Evolutionary conservation across 2,113 vertebrate species (phyloP), one percentile per base, ranked within the genome.

Genomic region (Leptosomus discolor): DNA sequence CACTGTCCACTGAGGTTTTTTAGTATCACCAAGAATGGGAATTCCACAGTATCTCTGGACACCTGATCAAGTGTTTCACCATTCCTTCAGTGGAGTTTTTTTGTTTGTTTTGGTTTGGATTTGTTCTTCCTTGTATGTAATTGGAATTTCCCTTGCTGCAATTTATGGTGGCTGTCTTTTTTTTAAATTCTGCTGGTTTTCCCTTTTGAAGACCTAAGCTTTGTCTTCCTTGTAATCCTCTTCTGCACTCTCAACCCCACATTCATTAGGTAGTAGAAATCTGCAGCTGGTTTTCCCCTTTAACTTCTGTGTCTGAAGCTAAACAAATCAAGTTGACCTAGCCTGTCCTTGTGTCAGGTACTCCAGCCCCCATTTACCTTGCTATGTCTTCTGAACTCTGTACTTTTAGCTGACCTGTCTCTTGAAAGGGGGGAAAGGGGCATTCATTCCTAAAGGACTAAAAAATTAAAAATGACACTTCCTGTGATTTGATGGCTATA

Each of bases 401-500:
- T 71, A 29, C 50, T 63, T 30, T 57, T 77, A 77, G 34, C 37
- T 71, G 37, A 7, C 12, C 15, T 39, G 20, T 26, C 34, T 65
- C 43, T 71, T 57, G 43, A 57, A 64, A 23, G 34, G 23, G 4
- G 11, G 21, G 20, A 57, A 83, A 45, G 15, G 32, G 19, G 3
- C 26, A 58, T 65, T 78, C 7, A 12, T 53, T 58, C 37, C 21
- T 53, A 77, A 77, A 64, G 36, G 9, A 11, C 15, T 65, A 46
- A 53, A 39, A 36, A 88, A 75, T 81, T n/a, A 3, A n/a, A 30
- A 88, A 88, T 26, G 45, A 11, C 11, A 7, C 7, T 37, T 45
- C 23, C 23, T 0, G 0, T n/a, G 56, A 57, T 20, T 20, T 41
- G 14, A n/a, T 50, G 50, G 11, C 15, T 69, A 3, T 12, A 8